Base-by-base conservation (phyloP, 2,888 invertebrate species). In the Diarsia dahlii region DNA sequence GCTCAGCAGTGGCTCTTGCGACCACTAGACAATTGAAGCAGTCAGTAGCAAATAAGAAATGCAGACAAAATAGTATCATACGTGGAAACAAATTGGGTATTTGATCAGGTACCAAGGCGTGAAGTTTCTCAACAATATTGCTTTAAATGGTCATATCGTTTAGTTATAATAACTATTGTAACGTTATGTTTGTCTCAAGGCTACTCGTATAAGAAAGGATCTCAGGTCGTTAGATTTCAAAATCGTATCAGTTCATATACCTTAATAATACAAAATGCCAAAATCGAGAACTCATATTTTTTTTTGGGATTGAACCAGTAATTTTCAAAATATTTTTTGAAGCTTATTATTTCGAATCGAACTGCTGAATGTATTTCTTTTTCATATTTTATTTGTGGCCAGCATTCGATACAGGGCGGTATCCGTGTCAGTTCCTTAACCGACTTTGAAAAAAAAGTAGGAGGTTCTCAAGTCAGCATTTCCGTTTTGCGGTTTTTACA, bases 191-290 rank as follows among this genome's bases (percentile, higher is more conserved):
- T 6, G 58, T 46, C 58, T 77, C 75, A 85, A 85, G 84, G 86
- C 34, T 73, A n/a, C n/a, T n/a, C n/a, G n/a, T n/a, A n/a, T 69
- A 52, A 13, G 83, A 85, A 86, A 76, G 78, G 76, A 78, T 56
- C 39, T 12, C 48, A 48, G 54, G 45, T 74, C 13, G 20, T 65
- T 46, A 10, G 64, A 28, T 74, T 80, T 60, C 54, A 60, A 73
- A 72, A 79, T 62, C 9, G 34, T 13, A 39, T 18, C 4, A 13
- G 23, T 18, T 67, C 23, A n/a, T 34, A 34, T 34, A 34, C 34
- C 2, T 34, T 34, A 3, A 56, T n/a, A 5, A 5, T 46, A 67
- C 5, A 56, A 63, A 20, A 74, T 48, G 10, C 13, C 48, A 5
- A 28, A 39, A 15, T 65, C 1, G 39, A 45, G n/a, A n/a, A n/a